Evolutionary conservation across 2,888 invertebrate species (phyloP).

Genomic region (Rhopalosiphum nymphaeae): DNA sequence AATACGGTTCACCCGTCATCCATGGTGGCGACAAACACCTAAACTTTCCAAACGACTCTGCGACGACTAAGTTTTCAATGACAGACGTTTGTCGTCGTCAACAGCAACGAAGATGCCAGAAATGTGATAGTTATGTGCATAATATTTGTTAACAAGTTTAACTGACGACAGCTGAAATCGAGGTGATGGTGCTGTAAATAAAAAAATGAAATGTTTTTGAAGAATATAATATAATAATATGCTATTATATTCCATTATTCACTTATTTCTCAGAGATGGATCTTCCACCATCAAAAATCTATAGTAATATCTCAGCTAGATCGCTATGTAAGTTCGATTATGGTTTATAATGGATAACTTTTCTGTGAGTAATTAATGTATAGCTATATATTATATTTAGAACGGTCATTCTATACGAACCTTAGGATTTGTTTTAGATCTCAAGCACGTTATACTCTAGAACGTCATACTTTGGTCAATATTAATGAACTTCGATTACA

Average conservation of each 20-base stretch:
- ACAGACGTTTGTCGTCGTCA: conserved; percentile 4
- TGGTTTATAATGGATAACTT: background rate
- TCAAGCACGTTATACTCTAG: background rate
- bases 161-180: background rate
- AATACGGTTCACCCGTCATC: background rate
- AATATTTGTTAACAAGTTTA: background rate
- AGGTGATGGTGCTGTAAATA: background rate
- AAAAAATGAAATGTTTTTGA: background rate
- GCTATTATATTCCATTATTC: background rate
- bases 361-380: background rate
- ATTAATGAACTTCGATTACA: too few species aligned
- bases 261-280: background rate
- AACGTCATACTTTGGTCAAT: too few species aligned
- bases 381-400: background rate
- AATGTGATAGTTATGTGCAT: background rate
- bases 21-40: background rate
- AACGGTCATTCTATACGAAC: background rate
- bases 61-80: background rate
- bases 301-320: background rate
- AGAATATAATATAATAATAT: background rate
- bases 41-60: background rate
- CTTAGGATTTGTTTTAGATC: background rate
- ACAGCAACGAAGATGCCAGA: background rate
- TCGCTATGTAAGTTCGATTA: background rate
- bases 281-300: background rate